Evolutionary conservation across 1,140 invertebrate genomes (phyloP).

Genomic region (Hirudo medicinalis): DNA sequence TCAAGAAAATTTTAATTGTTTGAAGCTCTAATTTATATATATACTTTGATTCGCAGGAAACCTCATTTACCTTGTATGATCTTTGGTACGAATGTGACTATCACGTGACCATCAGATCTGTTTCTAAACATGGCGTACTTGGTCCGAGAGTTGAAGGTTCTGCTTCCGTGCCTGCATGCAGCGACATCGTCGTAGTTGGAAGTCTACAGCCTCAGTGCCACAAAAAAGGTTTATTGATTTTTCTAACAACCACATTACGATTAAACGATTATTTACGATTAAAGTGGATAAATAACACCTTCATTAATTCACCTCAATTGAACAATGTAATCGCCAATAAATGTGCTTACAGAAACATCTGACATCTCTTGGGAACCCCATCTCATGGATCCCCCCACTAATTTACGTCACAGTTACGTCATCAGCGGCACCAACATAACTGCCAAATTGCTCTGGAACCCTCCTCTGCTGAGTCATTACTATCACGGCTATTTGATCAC

Average conservation of each 20-base stretch:
- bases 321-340: too few species aligned
- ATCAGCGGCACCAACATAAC: constrained; percentile 2
- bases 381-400: background rate
- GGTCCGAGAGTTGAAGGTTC: background rate
- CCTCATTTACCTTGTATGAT: background rate
- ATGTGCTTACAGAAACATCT: too few species aligned
- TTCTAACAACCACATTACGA: background rate
- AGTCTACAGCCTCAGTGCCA: background rate
- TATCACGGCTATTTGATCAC: background rate
- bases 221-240: constrained; percentile 2
- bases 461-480: background rate
- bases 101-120: background rate
- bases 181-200: background rate
- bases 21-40: too few species aligned
- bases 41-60: background rate
- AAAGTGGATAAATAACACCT: background rate
- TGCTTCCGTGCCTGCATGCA: background rate
- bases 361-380: too few species aligned
- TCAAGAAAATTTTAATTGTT: too few species aligned
- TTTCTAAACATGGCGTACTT: background rate
- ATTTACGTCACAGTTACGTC: constrained; percentile 7
- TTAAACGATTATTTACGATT: background rate
- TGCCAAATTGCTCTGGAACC: constrained; percentile 1
- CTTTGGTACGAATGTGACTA: background rate
- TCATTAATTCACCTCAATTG: too few species aligned